These are phyloP conservation scores for Oryzias woworae DNA, from an alignment of 2,113 vertebrate species.

Conservation along the genomic window DNA sequence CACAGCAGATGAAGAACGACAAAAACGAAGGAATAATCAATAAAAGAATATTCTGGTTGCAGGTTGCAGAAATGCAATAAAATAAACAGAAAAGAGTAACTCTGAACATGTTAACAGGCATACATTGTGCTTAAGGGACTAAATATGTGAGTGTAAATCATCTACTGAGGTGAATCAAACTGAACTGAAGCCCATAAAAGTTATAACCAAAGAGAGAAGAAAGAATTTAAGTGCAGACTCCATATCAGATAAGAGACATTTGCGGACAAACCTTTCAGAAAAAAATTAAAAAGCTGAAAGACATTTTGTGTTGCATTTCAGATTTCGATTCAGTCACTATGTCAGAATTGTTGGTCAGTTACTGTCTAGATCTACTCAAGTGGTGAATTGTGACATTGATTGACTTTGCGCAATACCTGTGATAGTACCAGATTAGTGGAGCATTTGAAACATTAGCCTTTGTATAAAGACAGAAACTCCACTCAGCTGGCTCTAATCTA, in stretches of 20 bases:
- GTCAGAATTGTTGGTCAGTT: constrained; percentile 3
- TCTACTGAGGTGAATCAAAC: constrained; percentile 26
- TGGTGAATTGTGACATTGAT: constrained; percentile 30
- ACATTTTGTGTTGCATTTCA: constrained; percentile 30
- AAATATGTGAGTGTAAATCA: too few species aligned
- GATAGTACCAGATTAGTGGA: constrained; percentile 11
- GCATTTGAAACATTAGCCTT: background rate
- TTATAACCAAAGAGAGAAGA: constrained; percentile 17
- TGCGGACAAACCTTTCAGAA: constrained; percentile 4
- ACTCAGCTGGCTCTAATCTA: constrained; percentile 20
- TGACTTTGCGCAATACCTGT: constrained; percentile 12
- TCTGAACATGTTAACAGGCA: constrained; percentile 22
- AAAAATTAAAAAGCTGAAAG: constrained; percentile 14
- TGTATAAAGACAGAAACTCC: constrained; percentile 7
- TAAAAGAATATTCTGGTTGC: constrained; percentile 25
- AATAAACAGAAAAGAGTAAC: constrained; percentile 27
- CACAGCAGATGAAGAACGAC: constrained; percentile 25
- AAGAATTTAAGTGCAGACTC: constrained; percentile 54
- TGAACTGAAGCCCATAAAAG: constrained; percentile 23
- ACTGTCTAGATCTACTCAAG: constrained; percentile 15
- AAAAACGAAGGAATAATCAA: background rate
- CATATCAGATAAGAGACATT: constrained; percentile 34
- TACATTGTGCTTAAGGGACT: constrained; percentile 26
- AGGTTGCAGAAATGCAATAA: constrained; percentile 41
- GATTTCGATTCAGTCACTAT: constrained; percentile 22